phyloP scores from a whole-genome alignment of 2,888 invertebrate species.

The Chymomyza fuscimana region DNA sequence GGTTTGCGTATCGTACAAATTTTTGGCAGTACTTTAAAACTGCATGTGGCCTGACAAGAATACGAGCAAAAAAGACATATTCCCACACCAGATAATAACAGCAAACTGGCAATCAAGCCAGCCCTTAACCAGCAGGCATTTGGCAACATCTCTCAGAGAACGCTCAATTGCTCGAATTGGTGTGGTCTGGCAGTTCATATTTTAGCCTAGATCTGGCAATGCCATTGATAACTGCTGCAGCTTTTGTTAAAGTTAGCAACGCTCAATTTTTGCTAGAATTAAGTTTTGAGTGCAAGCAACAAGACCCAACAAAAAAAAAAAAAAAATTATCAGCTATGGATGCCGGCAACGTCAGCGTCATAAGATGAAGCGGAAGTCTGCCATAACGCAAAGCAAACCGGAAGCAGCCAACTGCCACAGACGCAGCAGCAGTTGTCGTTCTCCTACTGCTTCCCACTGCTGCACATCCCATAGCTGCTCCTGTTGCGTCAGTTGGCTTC shows the following conservation, averaged over 20 bases:
- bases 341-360: slow-evolving; percentile 1
- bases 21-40: slow-evolving; percentile 45
- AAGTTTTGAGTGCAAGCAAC: slow-evolving; percentile 50
- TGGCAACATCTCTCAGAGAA: slow-evolving; percentile 54
- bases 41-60: slow-evolving; percentile 41
- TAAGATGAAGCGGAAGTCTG: slow-evolving; percentile 54
- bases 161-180: too few species aligned
- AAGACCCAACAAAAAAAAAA: background rate
- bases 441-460: slow-evolving; percentile 16
- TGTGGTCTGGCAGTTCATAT: background rate
- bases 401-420: slow-evolving; percentile 51
- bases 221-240: background rate
- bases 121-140: slow-evolving; percentile 23
- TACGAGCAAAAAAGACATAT: slow-evolving; percentile 23
- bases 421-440: background rate
- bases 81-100: slow-evolving; percentile 21
- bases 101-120: slow-evolving; percentile 32
- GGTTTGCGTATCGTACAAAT: slow-evolving; percentile 38
- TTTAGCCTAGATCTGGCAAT: background rate
- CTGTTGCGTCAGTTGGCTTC: background rate
- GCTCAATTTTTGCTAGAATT: slow-evolving; percentile 70
- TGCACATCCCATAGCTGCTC: background rate
- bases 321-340: background rate
- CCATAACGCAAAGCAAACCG: slow-evolving; percentile 65
- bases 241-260: slow-evolving; percentile 55